These are phyloP conservation scores for Oligia latruncula DNA, from an alignment of 2,888 invertebrate species.

Conservation along the genomic window DNA sequence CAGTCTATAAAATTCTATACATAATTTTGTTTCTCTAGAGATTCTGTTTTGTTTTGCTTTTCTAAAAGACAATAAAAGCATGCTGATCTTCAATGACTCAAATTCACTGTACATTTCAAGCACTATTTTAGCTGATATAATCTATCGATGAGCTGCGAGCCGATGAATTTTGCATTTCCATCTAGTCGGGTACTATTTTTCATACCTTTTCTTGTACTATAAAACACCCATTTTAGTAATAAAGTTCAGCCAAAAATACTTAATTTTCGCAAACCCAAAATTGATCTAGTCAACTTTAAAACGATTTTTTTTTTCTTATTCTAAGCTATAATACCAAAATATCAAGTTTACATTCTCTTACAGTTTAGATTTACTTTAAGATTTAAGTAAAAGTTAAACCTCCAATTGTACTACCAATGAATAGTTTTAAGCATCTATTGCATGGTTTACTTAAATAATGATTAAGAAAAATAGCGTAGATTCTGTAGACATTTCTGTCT, in stretches of 20 bases:
- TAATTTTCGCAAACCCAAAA: conserved; percentile 85
- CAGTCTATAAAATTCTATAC: neutral
- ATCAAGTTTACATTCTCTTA: conserved; percentile 72
- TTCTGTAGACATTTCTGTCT: conserved; percentile 44
- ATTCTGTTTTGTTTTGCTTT: neutral
- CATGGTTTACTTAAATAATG: conserved; percentile 52
- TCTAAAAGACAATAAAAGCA: conserved; percentile 44
- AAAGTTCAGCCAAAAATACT: conserved; percentile 80
- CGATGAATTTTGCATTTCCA: conserved; percentile 74
- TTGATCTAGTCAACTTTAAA: conserved; percentile 88
- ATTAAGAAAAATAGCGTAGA: conserved; percentile 48
- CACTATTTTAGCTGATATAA: conserved; percentile 58
- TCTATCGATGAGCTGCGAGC: conserved; percentile 51
- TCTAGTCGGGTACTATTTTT: conserved; percentile 75
- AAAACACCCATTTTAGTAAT: conserved; percentile 73
- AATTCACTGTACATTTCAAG: conserved; percentile 53
- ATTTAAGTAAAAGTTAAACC: conserved; percentile 68
- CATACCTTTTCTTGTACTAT: conserved; percentile 63
- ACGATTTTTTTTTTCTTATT: conserved; percentile 74
- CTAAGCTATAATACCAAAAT: conserved; percentile 86
- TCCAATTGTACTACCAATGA: conserved; percentile 82
- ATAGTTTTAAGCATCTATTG: conserved; percentile 68
- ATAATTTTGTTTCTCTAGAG: neutral
- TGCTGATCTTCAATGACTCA: conserved; percentile 16
- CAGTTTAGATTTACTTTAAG: conserved; percentile 61